Base-by-base conservation (phyloP, 2,113 vertebrate genomes). In the Cepphus grylle region DNA sequence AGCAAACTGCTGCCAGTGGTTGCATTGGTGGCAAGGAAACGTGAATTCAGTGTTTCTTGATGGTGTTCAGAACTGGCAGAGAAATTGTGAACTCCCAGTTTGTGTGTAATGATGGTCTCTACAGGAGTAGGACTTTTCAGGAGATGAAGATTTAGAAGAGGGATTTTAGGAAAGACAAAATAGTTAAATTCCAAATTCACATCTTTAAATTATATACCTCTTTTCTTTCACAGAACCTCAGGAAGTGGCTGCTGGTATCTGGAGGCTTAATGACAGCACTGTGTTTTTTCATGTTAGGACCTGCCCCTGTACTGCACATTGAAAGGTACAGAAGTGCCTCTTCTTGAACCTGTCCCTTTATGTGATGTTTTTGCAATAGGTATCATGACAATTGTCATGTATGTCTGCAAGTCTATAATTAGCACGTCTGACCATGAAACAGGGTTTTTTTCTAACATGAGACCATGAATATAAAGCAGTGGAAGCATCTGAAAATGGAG, bases 261-360 rank as follows among this genome's bases (percentile, higher is more conserved):
- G 99, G 99, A 81, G 97, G 98, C 36, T 29, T 98, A 23, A 49
- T 98, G 66, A 98, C 98, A 62, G 98, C 98, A 5, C 6, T 94
- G 3, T 98, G 99, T 53, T 98, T 99, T 97, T 98, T 98, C 78
- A 80, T 99, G 3, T 97, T 99, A 23, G 99, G 99, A 80, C 99
- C 99, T 30, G 96, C 96, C 43, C 99, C 99, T 18, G 43, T 99
- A 81, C 97, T 99, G 69, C 97, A 99, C 89, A 98, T 99, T 83
- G 95, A 97, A 66, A 99, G 98, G 99, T 99, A 96, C 96, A 21
- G 32, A 90, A 55, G 71, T 89, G 15, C 43, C 42, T 78, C 40
- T 67, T 81, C 66, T 67, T 76, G 27, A 71, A 7, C 49, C 20
- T 80, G 20, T 22, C 45, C 21, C 7, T 6, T 90, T 70, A 19